Evolutionary conservation across 2,797 vertebrate genomes (phyloP), one percentile per base, ranked within the genome.

Genomic region (Acanthurus leucopareius): DNA sequence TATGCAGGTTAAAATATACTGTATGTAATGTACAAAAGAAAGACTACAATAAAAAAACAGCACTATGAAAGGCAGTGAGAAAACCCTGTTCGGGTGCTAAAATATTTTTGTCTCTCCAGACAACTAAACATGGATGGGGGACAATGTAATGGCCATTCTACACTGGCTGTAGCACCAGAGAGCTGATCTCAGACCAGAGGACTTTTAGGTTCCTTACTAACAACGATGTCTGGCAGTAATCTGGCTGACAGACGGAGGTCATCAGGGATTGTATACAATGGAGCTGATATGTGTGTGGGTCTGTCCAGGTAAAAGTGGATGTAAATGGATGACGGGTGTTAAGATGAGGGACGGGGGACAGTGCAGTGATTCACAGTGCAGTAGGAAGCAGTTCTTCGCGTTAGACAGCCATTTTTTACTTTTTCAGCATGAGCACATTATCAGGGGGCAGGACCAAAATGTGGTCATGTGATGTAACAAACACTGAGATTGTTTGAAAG

Each of bases 1-100:
- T 89, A 93, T 92, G 88, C 88, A 91, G 89, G 82, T 92, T 92
- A 87, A 94, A 91, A 92, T 75, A 86, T 87, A 87, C 70, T 71
- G 82, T 89, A 90, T 93, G 91, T 85, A 86, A 93, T 93, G 90
- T 92, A 92, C 83, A 93, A 93, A 94, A 93, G n/a, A 87, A 88
- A 87, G 53, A 77, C 66, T 80, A 81, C 80, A 75, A 75, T 69
- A 79, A 73, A 65, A 44, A 73, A 87, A 88, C 69, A 83, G 75
- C 67, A 79, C 63, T 82, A 92, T 92, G 88, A 93, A 93, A 90
- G 92, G 91, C 91, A 90, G 89, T 88, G 90, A 93, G 32, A 88
- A 70, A 73, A 58, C 70, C 60, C 61, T 71, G 58, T 83, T 77
- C 10, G 83, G 80, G 71, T 75, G 87, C 75, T 72, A 71, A 89